Percentiles rank a stretch among this genome's conserved stretches.
These are phyloP conservation scores for Chloropsis hardwickii DNA, from an alignment of 2,113 vertebrate species.

Conservation along the genomic window DNA sequence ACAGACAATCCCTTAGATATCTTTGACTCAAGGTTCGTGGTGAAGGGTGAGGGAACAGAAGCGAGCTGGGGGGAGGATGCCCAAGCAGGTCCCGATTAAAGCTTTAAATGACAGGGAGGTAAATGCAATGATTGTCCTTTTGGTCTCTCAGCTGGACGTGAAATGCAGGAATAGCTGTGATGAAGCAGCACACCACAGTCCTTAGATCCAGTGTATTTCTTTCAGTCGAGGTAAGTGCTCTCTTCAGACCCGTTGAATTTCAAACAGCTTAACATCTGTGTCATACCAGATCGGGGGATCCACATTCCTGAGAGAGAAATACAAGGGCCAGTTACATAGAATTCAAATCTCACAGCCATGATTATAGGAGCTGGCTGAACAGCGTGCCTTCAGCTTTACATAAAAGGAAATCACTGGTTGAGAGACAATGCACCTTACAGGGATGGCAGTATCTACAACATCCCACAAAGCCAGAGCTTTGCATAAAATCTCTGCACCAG, in stretches of 20 bases:
- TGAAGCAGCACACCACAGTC: conserved; percentile 55
- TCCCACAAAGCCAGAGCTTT: background rate
- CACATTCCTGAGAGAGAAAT: conserved; percentile 84
- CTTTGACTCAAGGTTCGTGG: background rate
- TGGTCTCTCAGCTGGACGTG: conserved; percentile 64
- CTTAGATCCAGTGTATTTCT: conserved; percentile 61
- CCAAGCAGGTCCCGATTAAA: conserved; percentile 54
- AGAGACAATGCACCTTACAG: background rate
- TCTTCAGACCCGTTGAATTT: conserved; percentile 94
- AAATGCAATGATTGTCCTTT: conserved; percentile 70
- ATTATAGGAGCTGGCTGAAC: background rate
- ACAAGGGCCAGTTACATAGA: background rate
- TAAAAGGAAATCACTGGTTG: background rate
- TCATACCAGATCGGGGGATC: conserved; percentile 98
- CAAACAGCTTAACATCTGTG: conserved; percentile 96
- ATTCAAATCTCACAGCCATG: background rate
- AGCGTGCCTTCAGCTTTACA: background rate
- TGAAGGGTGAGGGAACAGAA: background rate
- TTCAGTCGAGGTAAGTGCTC: conserved; percentile 29
- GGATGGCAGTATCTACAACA: background rate
- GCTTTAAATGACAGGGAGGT: conserved; percentile 58
- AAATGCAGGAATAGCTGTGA: conserved; percentile 64
- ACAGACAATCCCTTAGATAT: conserved; percentile 17
- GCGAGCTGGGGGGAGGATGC: conserved; percentile 3
- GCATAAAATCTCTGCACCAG: background rate